Conservation (phyloP, 30 jellyfish, hydroid and myxozoan genomes). For the Calvadosia cruxmelitensis region DNA sequence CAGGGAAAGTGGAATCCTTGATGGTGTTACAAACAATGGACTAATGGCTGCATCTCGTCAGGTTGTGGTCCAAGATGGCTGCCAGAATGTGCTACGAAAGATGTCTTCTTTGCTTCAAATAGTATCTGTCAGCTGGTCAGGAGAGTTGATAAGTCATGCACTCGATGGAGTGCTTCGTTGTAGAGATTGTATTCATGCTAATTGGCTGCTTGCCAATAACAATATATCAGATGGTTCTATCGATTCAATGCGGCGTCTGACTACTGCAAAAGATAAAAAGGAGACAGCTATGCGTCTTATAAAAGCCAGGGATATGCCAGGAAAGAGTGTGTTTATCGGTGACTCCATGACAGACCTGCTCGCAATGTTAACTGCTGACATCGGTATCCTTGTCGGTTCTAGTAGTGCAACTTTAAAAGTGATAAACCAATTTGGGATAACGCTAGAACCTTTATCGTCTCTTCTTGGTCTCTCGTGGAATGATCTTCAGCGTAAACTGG, state of each 20-base stretch:
- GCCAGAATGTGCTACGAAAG: slow-evolving; percentile 21
- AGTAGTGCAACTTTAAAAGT: slow-evolving; percentile 15
- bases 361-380: slow-evolving; percentile 20
- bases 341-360: slow-evolving; percentile 46
- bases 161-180: slow-evolving; percentile 23
- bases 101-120: slow-evolving; percentile 21
- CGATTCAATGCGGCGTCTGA: slow-evolving; percentile 21
- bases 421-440: slow-evolving; percentile 25
- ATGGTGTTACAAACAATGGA: slow-evolving; percentile 30
- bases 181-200: slow-evolving; percentile 21
- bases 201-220: slow-evolving; percentile 19
- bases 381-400: slow-evolving; percentile 41
- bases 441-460: slow-evolving; percentile 6
- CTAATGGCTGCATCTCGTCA: slow-evolving; percentile 17
- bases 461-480: background rate
- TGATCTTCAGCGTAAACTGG: background rate
- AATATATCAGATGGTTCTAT: slow-evolving; percentile 25
- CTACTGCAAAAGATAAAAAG: slow-evolving; percentile 27
- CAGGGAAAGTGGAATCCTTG: slow-evolving; percentile 21
- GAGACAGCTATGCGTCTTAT: slow-evolving; percentile 4
- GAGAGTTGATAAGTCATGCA: slow-evolving; percentile 27
- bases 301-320: background rate
- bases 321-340: slow-evolving; percentile 34
- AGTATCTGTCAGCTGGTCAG: slow-evolving; percentile 57
- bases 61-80: slow-evolving; percentile 27